A percentile compares a stretch with the other conserved stretches of the same genome.
Evolutionary conservation across 2,888 invertebrate genomes (phyloP).

Genomic region (Cantharis rustica): DNA sequence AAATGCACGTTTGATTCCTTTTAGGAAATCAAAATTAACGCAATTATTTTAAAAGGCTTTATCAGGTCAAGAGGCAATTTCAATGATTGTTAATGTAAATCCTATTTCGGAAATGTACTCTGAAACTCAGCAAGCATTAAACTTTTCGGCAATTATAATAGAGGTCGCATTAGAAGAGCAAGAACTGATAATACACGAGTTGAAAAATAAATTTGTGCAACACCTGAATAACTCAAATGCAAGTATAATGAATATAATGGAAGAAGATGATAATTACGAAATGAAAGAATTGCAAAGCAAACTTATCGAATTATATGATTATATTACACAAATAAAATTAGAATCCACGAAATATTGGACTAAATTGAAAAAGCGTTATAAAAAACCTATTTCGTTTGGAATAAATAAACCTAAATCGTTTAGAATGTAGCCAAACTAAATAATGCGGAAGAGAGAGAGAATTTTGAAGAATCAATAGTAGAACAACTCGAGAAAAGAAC

Average conservation of each 20-base stretch:
- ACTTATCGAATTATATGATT: not conserved
- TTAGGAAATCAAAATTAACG: slow-evolving; percentile 88
- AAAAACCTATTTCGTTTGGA: too few species aligned
- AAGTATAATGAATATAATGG: not conserved
- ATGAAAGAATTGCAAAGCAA: not conserved
- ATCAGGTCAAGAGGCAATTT: slow-evolving; percentile 69
- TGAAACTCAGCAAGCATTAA: slow-evolving; percentile 82
- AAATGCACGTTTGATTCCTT: slow-evolving; percentile 60
- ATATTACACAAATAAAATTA: not conserved
- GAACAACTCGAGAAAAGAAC: too few species aligned
- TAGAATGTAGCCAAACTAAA: too few species aligned
- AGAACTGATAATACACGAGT: slow-evolving; percentile 4
- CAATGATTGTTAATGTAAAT: slow-evolving; percentile 87
- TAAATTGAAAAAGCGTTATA: slow-evolving; percentile 3
- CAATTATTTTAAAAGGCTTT: slow-evolving; percentile 80
- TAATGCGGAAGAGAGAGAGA: too few species aligned
- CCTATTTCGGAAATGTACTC: slow-evolving; percentile 74
- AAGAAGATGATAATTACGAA: not conserved
- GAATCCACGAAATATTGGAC: slow-evolving; percentile 1
- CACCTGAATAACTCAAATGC: not conserved
- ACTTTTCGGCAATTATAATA: slow-evolving; percentile 78
- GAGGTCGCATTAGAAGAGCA: slow-evolving; percentile 56
- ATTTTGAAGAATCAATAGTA: too few species aligned
- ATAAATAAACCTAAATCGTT: too few species aligned
- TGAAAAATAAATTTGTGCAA: slow-evolving; percentile 17